Evolutionary conservation across 2,113 vertebrate species (phyloP), one percentile per base, ranked within the genome.

Genomic region (Saccopteryx bilineata): DNA sequence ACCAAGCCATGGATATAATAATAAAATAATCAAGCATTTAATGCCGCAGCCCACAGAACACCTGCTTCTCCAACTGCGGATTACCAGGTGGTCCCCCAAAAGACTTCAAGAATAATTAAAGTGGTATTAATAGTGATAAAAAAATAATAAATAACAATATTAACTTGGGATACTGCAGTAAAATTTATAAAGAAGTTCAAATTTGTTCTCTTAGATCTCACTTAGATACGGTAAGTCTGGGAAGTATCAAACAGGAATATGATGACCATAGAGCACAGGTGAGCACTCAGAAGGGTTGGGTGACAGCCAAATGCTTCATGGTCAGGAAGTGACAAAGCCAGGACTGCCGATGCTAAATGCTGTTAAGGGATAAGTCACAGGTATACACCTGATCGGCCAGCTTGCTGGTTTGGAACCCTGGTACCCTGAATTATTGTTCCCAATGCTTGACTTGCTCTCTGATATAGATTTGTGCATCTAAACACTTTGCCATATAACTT

Each of bases 21-120:
- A 90, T 46, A 71, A 85, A 91, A 94, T 95, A 96, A 96, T 76
- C 50, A 96, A 83, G 63, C 48, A 50, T 60, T 65, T 65, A 60
- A 94, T 96, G 75, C 88, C 86, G 83, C 74, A 94, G 93, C 93
- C 96, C 94, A 95, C 97, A 97, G 88, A 96, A 78, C 91, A 97
- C 93, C 94, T 95, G 81, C 46, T 60, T 95, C 74, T 71, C 54
- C 68, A 56, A n/a, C 8, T 96, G 74, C 61, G 56, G 48, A 94
- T 56, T 93, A 50, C 28, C 86, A 86, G 88, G 78, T 94, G 63
- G 74, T 74, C 46, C 28, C 68, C 86, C 87, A 79, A 50, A 91
- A 94, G 39, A 83, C 21, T 69, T 78, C 50, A 88, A 33, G 60
- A 91, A 68, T 82, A 63, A 87, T 90, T 54, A 87, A 91, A 69